Percentiles rank a stretch among this genome's conserved stretches.
Evolutionary conservation across 2,797 vertebrate species (phyloP).

Genomic region (Oreortyx pictus): DNA sequence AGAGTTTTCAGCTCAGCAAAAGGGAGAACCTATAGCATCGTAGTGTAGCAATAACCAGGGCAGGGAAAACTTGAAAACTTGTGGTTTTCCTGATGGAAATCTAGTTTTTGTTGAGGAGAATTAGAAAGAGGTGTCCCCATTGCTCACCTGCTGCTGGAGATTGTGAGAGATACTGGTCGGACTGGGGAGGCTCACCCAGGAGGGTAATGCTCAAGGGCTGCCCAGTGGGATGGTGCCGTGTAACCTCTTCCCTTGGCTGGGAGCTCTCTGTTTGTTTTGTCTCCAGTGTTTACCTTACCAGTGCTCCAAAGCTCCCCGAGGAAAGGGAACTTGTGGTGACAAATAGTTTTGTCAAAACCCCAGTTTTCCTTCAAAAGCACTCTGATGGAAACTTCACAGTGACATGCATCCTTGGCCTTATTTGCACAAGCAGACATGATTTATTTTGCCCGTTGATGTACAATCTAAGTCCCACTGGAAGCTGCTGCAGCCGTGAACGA

Average conservation of each 20-base stretch:
- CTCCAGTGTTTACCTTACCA: background rate
- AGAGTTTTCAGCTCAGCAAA: background rate
- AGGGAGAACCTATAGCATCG: background rate
- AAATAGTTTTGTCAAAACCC: conserved; percentile 38
- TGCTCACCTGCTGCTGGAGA: background rate
- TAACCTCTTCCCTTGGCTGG: background rate
- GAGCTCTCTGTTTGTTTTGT: background rate
- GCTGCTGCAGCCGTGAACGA: background rate
- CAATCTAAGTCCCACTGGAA: background rate
- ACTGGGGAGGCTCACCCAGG: background rate
- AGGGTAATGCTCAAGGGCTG: background rate
- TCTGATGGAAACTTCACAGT: conserved; percentile 12
- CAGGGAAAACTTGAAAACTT: background rate
- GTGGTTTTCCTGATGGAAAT: background rate
- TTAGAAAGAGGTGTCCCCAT: background rate
- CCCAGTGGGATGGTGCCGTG: background rate
- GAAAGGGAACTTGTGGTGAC: background rate
- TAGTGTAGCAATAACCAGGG: background rate
- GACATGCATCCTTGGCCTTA: background rate
- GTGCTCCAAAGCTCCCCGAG: background rate
- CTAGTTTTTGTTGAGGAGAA: background rate
- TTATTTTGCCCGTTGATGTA: conserved; percentile 43
- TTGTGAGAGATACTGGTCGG: background rate
- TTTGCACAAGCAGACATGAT: conserved; percentile 30
- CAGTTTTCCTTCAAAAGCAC: background rate